These are phyloP conservation scores for Crocuta crocuta DNA, from an alignment of 2,113 vertebrate species.

Conservation along the genomic window DNA sequence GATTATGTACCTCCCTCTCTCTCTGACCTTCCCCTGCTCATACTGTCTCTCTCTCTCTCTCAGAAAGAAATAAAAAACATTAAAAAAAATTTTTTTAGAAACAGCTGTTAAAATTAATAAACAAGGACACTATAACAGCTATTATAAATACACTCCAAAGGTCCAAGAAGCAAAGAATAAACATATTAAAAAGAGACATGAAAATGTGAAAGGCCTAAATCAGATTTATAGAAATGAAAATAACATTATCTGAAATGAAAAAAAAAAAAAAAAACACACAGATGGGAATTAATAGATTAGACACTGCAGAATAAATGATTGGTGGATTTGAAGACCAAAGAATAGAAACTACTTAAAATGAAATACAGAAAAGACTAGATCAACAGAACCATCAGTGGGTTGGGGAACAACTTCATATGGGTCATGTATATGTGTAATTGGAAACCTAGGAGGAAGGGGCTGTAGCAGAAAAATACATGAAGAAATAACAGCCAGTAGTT, in stretches of 20 bases:
- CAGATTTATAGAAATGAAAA: neutral
- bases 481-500: neutral
- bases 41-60: no score
- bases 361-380: neutral
- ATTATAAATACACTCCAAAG: conserved; percentile 32
- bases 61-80: no score
- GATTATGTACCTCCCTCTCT: no score
- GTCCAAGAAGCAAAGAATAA: conserved; percentile 54
- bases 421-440: neutral
- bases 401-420: neutral
- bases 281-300: neutral
- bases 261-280: neutral
- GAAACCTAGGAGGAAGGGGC: neutral
- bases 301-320: neutral
- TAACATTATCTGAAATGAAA: neutral
- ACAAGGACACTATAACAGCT: neutral
- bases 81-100: neutral
- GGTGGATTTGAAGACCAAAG: neutral
- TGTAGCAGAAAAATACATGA: neutral
- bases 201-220: neutral
- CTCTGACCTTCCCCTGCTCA: no score
- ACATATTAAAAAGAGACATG: neutral
- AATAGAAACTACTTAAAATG: conserved; percentile 1
- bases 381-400: neutral
- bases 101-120: conserved; percentile 48